phyloP scores from a whole-genome alignment of 1,140 invertebrate species.

The Anoplolepis gracilipes region DNA sequence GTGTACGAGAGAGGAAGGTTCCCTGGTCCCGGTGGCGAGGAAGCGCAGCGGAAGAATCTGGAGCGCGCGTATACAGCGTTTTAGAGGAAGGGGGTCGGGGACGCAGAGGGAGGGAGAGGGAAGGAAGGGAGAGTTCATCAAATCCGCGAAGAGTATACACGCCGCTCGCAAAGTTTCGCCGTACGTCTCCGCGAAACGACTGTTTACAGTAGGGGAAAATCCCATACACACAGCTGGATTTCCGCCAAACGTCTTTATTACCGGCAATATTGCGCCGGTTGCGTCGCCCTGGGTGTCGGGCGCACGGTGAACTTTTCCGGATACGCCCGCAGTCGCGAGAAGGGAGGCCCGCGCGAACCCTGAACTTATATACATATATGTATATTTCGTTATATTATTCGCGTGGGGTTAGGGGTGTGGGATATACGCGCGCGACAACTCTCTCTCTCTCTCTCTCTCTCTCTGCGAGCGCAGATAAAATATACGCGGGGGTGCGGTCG shows the following conservation, averaged over 20 bases:
- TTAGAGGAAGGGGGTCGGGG: too few species aligned
- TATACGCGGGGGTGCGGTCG: slow-evolving; percentile 1
- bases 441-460: too few species aligned
- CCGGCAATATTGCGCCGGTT: slow-evolving; percentile 48
- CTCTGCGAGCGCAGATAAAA: slow-evolving; percentile 39
- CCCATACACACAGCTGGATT: slow-evolving; percentile 38
- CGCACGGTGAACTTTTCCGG: slow-evolving; percentile 22
- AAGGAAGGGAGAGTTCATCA: slow-evolving; percentile 32
- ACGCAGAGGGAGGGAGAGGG: neutral
- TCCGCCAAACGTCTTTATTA: slow-evolving; percentile 70
- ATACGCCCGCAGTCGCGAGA: slow-evolving; percentile 1
- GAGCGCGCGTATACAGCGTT: slow-evolving; percentile 3
- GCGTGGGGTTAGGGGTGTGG: too few species aligned
- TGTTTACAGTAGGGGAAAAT: slow-evolving; percentile 58
- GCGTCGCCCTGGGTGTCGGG: neutral
- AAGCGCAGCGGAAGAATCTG: slow-evolving; percentile 26
- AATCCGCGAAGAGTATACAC: slow-evolving; percentile 41
- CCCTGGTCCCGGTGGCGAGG: slow-evolving; percentile 8
- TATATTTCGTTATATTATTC: neutral
- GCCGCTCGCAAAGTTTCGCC: slow-evolving; percentile 29
- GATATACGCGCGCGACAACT: slow-evolving; percentile 24
- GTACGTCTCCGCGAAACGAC: slow-evolving; percentile 41
- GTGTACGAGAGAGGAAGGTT: too few species aligned
- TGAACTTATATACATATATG: too few species aligned
- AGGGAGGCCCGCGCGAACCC: neutral